phyloP scores from a whole-genome alignment of 2,113 vertebrate genomes.

The mouse (Mus musculus) region GRCm39 chr2:113994501-113995000 shows the following conservation, averaged over 20 bases:
- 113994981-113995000: not conserved
- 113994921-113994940: not conserved
- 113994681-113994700: not conserved
- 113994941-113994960: not conserved
- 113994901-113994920: not conserved
- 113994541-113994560: not conserved
- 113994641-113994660: not conserved
- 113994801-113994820: not conserved
- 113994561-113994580: not conserved
- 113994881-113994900: not conserved
- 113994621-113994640: not conserved
- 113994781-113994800: not conserved
- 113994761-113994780: not conserved
- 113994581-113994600: not conserved
- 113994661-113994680: not conserved
- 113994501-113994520: not conserved
- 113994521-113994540: not conserved
- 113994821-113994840: not conserved
- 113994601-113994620: not conserved
- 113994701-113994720: not conserved
- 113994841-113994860: not conserved
- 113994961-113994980: not conserved
- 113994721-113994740: not conserved
- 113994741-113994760: slow-evolving; percentile 16
- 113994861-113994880: not conserved